A percentile compares a stretch with the other conserved stretches of the same genome.
Evolutionary conservation across 2,797 vertebrate species (phyloP).

Genomic region (Thaleichthys pacificus): DNA sequence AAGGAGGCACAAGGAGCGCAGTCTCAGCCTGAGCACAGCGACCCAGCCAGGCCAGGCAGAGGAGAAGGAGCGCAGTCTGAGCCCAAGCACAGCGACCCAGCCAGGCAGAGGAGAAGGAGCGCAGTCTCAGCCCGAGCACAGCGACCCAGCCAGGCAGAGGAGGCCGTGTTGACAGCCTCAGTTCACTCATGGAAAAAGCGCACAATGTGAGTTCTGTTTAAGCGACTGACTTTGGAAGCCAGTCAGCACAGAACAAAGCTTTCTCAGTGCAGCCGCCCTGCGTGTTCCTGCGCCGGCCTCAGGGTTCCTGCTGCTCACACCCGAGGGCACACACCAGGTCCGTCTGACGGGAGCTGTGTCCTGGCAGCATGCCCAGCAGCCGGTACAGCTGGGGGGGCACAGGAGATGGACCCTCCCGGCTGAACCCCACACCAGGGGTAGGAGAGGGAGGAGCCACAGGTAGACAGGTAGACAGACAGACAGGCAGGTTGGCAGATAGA

Average conservation of each 20-base stretch:
- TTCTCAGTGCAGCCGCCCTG: slow-evolving; percentile 78
- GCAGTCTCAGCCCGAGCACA: slow-evolving; percentile 63
- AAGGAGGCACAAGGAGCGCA: slow-evolving; percentile 67
- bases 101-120: slow-evolving; percentile 76
- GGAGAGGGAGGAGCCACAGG: slow-evolving; percentile 21
- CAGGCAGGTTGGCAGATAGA: too few relatives aligned
- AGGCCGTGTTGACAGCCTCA: slow-evolving; percentile 79
- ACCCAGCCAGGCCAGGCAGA: slow-evolving; percentile 75
- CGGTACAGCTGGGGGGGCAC: slow-evolving; percentile 44
- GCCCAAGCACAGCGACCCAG: slow-evolving; percentile 53
- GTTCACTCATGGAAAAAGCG: slow-evolving; percentile 83
- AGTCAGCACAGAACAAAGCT: slow-evolving; percentile 82
- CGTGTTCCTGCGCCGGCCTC: slow-evolving; percentile 68
- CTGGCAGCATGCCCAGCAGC: slow-evolving; percentile 23
- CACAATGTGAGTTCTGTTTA: slow-evolving; percentile 84
- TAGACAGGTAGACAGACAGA: neutral
- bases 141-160: slow-evolving; percentile 72
- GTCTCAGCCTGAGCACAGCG: slow-evolving; percentile 60
- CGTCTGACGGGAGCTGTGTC: slow-evolving; percentile 51
- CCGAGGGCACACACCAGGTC: slow-evolving; percentile 64
- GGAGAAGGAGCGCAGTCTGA: too few relatives aligned
- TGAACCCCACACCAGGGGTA: slow-evolving; percentile 43
- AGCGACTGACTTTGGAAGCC: slow-evolving; percentile 77
- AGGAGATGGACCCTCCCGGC: slow-evolving; percentile 34
- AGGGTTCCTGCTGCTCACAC: slow-evolving; percentile 48